A percentile compares a stretch with the other conserved stretches of the same genome.
Conservation (phyloP, 1,140 invertebrate species). For the Papilio helenus region DNA sequence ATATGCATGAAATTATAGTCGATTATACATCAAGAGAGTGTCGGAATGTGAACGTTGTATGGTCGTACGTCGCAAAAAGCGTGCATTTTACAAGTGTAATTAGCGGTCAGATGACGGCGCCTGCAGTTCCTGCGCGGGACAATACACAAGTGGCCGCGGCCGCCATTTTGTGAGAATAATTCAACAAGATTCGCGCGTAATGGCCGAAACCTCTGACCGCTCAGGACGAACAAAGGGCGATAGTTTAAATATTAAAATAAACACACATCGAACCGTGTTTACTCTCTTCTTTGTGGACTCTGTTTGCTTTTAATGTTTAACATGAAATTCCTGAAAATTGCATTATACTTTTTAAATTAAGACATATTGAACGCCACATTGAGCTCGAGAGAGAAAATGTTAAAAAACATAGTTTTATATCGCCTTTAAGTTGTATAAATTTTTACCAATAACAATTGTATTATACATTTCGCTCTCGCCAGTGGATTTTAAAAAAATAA, state of each 20-base stretch:
- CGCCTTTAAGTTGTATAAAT: neutral
- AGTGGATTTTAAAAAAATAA: no score
- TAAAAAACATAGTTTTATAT: neutral
- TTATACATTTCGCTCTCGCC: no score
- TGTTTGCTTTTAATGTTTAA: constrained; percentile 10
- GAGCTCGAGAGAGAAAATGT: no score
- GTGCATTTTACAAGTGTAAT: constrained; percentile 60
- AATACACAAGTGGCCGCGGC: constrained; percentile 56
- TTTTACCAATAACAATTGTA: neutral
- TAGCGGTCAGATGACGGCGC: constrained; percentile 63
- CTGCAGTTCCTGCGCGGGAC: constrained; percentile 52
- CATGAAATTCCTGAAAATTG: neutral
- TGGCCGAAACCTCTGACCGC: constrained; percentile 64
- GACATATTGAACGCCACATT: neutral
- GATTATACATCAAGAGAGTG: constrained; percentile 31
- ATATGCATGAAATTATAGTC: constrained; percentile 41
- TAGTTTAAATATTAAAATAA: constrained; percentile 64
- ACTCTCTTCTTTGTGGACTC: neutral
- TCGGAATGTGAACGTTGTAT: constrained; percentile 33
- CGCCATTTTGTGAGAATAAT: constrained; percentile 71
- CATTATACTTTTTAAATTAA: neutral
- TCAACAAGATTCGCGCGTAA: constrained; percentile 71
- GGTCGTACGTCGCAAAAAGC: constrained; percentile 48
- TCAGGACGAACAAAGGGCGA: constrained; percentile 47
- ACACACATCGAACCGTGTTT: constrained; percentile 47